Base-by-base conservation (phyloP, 2,888 invertebrate species). In the Lacanobia wlatinum region DNA sequence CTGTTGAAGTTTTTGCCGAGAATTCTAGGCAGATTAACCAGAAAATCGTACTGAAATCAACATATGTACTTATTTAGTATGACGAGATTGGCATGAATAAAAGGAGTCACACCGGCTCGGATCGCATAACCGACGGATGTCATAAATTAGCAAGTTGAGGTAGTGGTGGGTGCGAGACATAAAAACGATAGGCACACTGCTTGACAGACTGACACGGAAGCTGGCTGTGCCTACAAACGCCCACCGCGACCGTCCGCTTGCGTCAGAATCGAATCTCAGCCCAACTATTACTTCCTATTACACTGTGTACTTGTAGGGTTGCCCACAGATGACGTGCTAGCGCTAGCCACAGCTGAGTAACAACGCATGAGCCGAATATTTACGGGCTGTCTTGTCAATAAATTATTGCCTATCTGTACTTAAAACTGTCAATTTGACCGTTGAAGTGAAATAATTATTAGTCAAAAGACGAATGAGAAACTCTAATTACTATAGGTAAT, bases 241-340 rank as follows among this genome's bases (percentile, higher is more conserved):
- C 89, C 85, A 90, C 89, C 81, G 78, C 70, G 59, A 75, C 71
- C 76, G 75, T 76, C 70, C 78, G 87, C 84, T 92, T 91, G 87
- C 91, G 92, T 91, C 91, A 91, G 84, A 86, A 85, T 88, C 87
- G 85, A 89, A 90, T 89, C 85, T 87, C 79, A 87, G 70, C 76
- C 72, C 73, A 73, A 84, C 84, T 88, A 85, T 85, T 88, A 88
- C 89, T 92, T 91, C 92, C 92, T 91, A 90, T 87, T 90, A 84
- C 83, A 82, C 61, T 61, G 70, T 61, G 70, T 63, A 84, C 76
- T 67, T 55, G 53, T 73, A 84, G 75, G 82, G 79, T 71, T 83
- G 73, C 73, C 83, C 79, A 56, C 70, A 18, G 63, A 64, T 78
- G 60, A 64, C 64, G 73, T 56, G 1, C 38, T 21, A 34, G 10